Evolutionary conservation across 2,113 vertebrate species (phyloP).

Genomic region (Anarhynchus alexandrinus): DNA sequence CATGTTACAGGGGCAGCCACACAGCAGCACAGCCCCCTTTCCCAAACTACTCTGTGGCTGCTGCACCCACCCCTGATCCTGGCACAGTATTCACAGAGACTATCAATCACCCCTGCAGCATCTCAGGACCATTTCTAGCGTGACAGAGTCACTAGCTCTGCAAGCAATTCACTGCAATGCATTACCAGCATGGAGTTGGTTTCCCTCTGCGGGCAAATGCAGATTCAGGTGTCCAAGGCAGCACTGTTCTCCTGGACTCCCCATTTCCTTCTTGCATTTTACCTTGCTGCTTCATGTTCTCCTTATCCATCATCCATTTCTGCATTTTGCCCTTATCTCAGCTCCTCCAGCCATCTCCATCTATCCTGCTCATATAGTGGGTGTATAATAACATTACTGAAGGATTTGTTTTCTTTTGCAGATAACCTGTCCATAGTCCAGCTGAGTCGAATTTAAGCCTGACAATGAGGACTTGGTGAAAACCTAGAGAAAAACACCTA

Average conservation of each 20-base stretch:
- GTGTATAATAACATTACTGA: neutral
- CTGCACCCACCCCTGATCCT: neutral
- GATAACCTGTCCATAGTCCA: neutral
- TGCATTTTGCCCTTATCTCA: neutral
- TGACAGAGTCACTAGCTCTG: neutral
- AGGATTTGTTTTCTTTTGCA: neutral
- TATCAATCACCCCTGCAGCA: neutral
- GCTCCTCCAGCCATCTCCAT: neutral
- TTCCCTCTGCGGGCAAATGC: neutral
- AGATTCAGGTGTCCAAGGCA: neutral
- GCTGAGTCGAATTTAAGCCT: neutral
- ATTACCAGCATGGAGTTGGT: accelerated
- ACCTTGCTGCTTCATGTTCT: neutral
- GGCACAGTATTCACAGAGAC: neutral
- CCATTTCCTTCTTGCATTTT: neutral
- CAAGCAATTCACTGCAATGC: neutral
- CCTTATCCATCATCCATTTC: neutral
- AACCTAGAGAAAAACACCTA: neutral
- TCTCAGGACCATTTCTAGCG: neutral
- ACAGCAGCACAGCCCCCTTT: neutral
- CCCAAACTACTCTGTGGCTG: neutral
- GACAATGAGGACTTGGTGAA: neutral
- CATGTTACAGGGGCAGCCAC: neutral
- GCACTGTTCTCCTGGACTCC: neutral
- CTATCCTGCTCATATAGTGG: neutral